Conservation (phyloP, 2,113 vertebrate species). For the Gasterosteus aculeatus region DNA sequence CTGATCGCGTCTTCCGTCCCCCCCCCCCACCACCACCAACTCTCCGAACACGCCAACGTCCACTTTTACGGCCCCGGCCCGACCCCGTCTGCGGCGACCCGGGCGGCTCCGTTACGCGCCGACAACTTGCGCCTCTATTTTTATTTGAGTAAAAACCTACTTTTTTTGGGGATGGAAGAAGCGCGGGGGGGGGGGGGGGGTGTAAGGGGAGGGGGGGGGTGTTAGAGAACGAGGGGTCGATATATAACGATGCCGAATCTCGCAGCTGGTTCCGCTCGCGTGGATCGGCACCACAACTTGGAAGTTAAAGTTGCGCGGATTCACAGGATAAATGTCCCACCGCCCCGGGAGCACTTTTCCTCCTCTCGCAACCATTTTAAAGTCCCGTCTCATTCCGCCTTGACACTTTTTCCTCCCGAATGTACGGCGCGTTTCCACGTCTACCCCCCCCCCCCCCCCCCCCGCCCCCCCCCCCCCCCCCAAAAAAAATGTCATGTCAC, state of each 20-base stretch:
- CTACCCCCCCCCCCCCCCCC: too few relatives aligned
- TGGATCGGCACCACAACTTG: constrained; percentile 27
- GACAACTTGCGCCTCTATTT: constrained; percentile 57
- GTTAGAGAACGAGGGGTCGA: constrained; percentile 8
- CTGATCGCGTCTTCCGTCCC: constrained; percentile 71
- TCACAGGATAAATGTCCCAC: background rate
- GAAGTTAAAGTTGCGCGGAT: constrained; percentile 45
- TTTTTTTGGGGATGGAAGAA: background rate
- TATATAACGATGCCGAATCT: background rate
- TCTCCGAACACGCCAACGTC: background rate
- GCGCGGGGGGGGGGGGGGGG: background rate
- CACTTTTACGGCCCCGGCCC: constrained; percentile 63
- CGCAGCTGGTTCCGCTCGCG: constrained; percentile 5
- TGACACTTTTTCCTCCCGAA: constrained; percentile 31
- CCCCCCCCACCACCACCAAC: background rate
- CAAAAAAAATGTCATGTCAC: constrained; percentile 55
- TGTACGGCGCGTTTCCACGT: constrained; percentile 27
- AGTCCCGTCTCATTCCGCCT: constrained; percentile 31
- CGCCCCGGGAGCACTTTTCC: constrained; percentile 52
- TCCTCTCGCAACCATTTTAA: constrained; percentile 58
- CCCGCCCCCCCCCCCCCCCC: too few relatives aligned
- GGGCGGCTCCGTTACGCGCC: constrained; percentile 54
- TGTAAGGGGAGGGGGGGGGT: background rate
- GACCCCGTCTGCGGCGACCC: constrained; percentile 47
- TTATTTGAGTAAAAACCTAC: constrained; percentile 14